These are phyloP conservation scores for Prosopocoilus inquinatus DNA, from an alignment of 2,888 invertebrate genomes.

Conservation along the genomic window DNA sequence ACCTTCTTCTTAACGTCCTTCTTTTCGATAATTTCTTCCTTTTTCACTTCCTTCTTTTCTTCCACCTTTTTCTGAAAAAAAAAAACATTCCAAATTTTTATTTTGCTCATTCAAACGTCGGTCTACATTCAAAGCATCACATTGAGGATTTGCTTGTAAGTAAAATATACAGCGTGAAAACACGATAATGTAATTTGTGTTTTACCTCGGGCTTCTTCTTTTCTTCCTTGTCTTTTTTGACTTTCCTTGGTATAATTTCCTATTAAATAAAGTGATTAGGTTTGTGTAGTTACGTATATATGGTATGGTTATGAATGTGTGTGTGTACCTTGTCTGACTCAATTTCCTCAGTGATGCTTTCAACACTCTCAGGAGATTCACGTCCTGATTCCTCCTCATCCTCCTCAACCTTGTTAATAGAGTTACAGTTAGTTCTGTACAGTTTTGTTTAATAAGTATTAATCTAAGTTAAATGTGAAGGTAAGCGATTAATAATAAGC, in stretches of 20 bases:
- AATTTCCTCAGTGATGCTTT: constrained; percentile 19
- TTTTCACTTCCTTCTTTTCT: constrained; percentile 44
- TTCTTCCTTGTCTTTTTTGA: constrained; percentile 4
- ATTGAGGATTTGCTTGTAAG: not conserved
- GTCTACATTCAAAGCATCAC: no score
- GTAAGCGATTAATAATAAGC: not conserved
- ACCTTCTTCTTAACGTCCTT: constrained; percentile 38
- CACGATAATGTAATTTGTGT: not conserved
- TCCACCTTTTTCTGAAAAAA: constrained; percentile 26
- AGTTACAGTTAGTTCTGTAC: constrained; percentile 1
- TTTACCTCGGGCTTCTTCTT: constrained; percentile 23
- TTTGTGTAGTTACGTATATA: constrained; percentile 2
- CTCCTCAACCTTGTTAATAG: constrained; percentile 24
- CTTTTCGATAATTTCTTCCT: constrained; percentile 42
- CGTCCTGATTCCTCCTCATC: constrained; percentile 32
- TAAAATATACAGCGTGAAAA: not conserved
- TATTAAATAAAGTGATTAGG: constrained; percentile 18
- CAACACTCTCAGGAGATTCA: constrained; percentile 29
- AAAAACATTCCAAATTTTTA: not conserved
- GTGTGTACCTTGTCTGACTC: constrained; percentile 24
- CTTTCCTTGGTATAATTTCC: constrained; percentile 23
- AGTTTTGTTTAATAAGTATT: not conserved
- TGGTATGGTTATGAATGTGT: constrained; percentile 1
- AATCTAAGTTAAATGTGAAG: not conserved
- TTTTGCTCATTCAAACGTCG: no score